phyloP scores from a whole-genome alignment of 2,113 vertebrate genomes.

The Panurus biarmicus region DNA sequence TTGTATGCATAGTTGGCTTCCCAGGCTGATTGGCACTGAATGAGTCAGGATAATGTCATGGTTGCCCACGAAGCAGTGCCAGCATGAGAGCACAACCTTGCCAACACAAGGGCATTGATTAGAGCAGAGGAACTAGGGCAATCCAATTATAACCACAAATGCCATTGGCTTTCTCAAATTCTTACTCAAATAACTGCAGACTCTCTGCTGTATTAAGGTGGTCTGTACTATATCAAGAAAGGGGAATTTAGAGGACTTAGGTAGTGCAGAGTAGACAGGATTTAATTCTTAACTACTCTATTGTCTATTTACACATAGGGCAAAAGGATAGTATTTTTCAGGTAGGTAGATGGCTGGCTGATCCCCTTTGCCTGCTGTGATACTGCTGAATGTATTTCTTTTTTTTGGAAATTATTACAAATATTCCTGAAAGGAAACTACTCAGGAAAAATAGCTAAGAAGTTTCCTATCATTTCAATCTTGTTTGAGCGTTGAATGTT shows the following conservation, averaged over 20 bases:
- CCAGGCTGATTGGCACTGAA: background rate
- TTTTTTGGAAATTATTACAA: background rate
- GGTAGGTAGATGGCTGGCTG: background rate
- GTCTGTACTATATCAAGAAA: background rate
- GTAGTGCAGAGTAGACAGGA: background rate
- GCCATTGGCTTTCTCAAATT: constrained; percentile 24
- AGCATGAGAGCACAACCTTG: constrained; percentile 48
- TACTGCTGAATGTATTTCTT: background rate
- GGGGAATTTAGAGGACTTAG: background rate
- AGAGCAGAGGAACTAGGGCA: constrained; percentile 56
- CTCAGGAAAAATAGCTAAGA: constrained; percentile 38
- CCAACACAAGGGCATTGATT: constrained; percentile 53
- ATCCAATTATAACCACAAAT: constrained; percentile 59
- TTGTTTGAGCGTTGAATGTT: constrained; percentile 72
- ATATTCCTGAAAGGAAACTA: constrained; percentile 4
- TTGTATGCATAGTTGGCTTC: constrained; percentile 19
- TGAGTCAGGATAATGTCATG: constrained; percentile 16
- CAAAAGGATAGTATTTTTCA: background rate
- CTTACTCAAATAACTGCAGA: constrained; percentile 18
- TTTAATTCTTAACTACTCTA: background rate
- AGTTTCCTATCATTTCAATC: constrained; percentile 61
- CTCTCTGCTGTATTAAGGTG: constrained; percentile 45
- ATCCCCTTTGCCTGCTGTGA: background rate
- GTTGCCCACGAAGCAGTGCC: background rate
- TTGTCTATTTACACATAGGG: background rate